Evolutionary conservation across 2,888 invertebrate species (phyloP), one percentile per base, ranked within the genome.

Genomic region (Cephonodes hylas): DNA sequence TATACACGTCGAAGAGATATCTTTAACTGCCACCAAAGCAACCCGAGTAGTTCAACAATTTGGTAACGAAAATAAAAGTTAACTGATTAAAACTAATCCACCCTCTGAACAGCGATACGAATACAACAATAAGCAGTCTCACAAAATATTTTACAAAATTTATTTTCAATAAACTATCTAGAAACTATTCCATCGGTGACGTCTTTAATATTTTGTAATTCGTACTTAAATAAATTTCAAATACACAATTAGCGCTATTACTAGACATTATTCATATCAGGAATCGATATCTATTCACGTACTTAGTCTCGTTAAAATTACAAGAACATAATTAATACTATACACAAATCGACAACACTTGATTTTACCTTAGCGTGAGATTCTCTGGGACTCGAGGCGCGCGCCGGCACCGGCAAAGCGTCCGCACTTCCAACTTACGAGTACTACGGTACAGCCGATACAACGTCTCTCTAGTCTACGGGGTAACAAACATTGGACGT

Each of bases 51-150:
- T 83, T 87, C 84, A 91, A 92, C 92, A 91, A 91, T 89, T 91
- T 91, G 92, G 92, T 91, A 92, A 92, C 92, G 86, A 91, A 91
- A 88, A 85, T 88, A 89, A 89, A 87, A 83, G 84, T 84, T 85
- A 91, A 89, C 88, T 84, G 86, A 83, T 85, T 84, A 85, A 84
- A 79, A 84, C 85, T 86, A 86, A 82, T 86, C 80, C 86, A 85
- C 82, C 84, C 77, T 83, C 79, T 77, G 75, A 89, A 86, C 88
- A 89, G 90, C 91, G 81, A 81, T 87, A 91, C 89, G 84, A 90
- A 85, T 90, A 91, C 91, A 91, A 91, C 92, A 92, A 87, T 88
- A 93, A 93, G 93, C 93, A 93, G 93, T 93, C 93, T 93, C 93
- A 91, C 91, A 85, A 87, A 91, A 88, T 89, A 91, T 91, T 88